phyloP scores from a whole-genome alignment of 2,113 vertebrate genomes.

The Phalacrocorax pelagicus region DNA sequence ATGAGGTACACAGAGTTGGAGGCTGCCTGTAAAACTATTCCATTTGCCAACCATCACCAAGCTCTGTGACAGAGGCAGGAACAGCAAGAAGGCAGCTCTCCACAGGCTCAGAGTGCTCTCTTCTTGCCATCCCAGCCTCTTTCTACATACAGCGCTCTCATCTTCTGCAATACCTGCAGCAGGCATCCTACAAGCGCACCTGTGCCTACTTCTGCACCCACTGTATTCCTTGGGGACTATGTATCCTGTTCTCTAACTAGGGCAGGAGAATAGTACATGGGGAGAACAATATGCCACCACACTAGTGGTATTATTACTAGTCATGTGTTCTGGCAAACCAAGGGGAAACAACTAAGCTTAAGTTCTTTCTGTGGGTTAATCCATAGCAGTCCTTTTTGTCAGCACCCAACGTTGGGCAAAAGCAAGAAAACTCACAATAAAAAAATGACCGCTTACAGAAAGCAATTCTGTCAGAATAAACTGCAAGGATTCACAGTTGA shows the following conservation, averaged over 20 bases:
- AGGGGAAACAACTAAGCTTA: background rate
- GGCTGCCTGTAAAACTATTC: background rate
- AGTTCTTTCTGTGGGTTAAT: background rate
- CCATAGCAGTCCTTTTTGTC: background rate
- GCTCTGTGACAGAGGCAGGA: background rate
- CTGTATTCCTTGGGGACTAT: background rate
- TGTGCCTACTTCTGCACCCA: fast-evolving
- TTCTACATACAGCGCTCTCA: background rate
- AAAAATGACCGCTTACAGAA: background rate
- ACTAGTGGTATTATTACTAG: too few relatives aligned
- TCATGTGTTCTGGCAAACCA: background rate
- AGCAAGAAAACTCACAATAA: background rate
- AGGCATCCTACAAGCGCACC: background rate
- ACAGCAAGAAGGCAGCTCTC: background rate
- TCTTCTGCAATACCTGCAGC: background rate
- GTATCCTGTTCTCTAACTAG: background rate
- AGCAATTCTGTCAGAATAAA: background rate
- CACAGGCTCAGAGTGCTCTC: background rate
- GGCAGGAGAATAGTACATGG: background rate
- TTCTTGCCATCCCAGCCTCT: background rate
- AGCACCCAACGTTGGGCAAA: background rate
- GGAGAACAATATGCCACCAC: background rate
- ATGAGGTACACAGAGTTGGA: background rate
- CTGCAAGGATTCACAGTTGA: background rate
- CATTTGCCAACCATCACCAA: background rate